Evolutionary conservation across 2,888 invertebrate genomes (phyloP).

Genomic region (Erebia epiphron): DNA sequence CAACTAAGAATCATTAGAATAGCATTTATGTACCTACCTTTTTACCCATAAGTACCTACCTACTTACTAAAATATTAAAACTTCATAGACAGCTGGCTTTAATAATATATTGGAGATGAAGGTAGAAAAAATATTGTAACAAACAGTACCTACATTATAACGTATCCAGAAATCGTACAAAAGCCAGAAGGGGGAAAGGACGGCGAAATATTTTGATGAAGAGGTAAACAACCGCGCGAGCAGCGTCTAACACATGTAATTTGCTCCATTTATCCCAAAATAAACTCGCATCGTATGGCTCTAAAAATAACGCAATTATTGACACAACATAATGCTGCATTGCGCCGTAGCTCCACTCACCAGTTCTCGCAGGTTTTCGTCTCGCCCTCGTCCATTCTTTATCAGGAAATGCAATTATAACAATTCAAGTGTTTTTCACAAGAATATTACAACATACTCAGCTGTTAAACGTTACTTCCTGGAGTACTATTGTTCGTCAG

Average conservation of each 20-base stretch:
- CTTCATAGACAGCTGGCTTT: too few species aligned
- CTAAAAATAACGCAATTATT: conserved; percentile 72
- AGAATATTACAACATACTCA: not conserved
- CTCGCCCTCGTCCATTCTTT: conserved; percentile 68
- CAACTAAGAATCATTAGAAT: not conserved
- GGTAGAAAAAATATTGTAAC: conserved; percentile 18
- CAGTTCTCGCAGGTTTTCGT: conserved; percentile 77
- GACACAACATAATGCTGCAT: conserved; percentile 55
- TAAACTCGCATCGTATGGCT: conserved; percentile 67
- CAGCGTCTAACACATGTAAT: conserved; percentile 55
- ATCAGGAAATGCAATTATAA: conserved; percentile 21
- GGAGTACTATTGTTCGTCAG: not conserved
- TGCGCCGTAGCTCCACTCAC: conserved; percentile 61
- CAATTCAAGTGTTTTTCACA: conserved; percentile 7
- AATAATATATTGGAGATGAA: not conserved
- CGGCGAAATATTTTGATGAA: conserved; percentile 24
- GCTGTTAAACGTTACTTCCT: not conserved
- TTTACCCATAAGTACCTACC: too few species aligned
- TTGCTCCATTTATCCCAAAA: conserved; percentile 75
- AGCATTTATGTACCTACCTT: too few species aligned
- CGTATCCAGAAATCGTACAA: not conserved
- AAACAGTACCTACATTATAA: not conserved
- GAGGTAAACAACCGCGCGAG: conserved; percentile 65
- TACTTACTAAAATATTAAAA: too few species aligned
- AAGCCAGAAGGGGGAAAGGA: conserved; percentile 8